phyloP scores from a whole-genome alignment of 2,113 vertebrate genomes.

The Myanophis thanlyinensis region DNA sequence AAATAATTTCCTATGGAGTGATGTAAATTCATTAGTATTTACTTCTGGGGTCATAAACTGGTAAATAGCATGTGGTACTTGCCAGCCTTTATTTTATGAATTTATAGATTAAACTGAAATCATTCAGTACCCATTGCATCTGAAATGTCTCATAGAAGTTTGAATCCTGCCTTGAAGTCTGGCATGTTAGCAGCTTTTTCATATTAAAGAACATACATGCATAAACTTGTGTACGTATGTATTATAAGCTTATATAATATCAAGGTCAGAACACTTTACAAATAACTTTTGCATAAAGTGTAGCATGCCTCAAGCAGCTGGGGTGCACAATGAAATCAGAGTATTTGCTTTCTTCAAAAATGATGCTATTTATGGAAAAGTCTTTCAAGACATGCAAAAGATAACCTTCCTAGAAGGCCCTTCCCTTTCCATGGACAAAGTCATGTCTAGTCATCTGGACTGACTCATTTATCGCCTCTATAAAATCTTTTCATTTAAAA shows the following conservation, averaged over 20 bases:
- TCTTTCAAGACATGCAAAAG: constrained; percentile 35
- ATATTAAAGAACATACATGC: constrained; percentile 24
- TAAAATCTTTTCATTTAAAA: background rate
- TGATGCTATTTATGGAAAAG: constrained; percentile 40
- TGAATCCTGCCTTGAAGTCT: constrained; percentile 26
- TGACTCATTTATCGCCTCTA: constrained; percentile 15
- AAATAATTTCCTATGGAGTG: background rate
- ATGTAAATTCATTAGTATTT: background rate
- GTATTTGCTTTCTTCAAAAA: constrained; percentile 46
- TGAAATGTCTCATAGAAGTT: constrained; percentile 26
- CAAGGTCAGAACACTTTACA: constrained; percentile 50
- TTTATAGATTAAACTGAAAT: constrained; percentile 33
- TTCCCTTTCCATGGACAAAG: background rate
- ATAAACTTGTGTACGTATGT: constrained; percentile 12
- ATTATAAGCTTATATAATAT: constrained; percentile 38
- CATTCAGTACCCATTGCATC: background rate
- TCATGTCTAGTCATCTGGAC: background rate
- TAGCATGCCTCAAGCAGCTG: constrained; percentile 23
- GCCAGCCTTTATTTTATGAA: background rate
- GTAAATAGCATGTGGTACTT: background rate
- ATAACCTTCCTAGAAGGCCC: constrained; percentile 13
- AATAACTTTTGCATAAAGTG: constrained; percentile 39
- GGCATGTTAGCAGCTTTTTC: background rate
- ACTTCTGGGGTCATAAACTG: background rate
- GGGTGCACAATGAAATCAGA: constrained; percentile 38